Evolutionary conservation across 1,140 invertebrate genomes (phyloP), one percentile per base, ranked within the genome.

Genomic region (Drosophila bifasciata): DNA sequence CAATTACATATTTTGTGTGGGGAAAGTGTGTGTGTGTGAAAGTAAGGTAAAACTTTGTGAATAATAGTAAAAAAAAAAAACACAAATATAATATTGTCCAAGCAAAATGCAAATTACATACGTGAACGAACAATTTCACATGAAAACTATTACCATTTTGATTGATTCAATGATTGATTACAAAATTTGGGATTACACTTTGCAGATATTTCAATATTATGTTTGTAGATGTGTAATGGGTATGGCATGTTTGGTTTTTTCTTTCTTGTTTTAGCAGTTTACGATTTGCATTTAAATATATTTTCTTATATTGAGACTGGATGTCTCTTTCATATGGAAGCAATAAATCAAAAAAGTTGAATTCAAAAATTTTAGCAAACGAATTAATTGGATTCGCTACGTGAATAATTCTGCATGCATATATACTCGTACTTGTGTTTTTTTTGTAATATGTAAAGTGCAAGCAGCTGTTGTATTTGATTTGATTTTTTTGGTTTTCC

Each of bases 401-500:
- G 44, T 39, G 67, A 45, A 28, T 52, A 49, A 59, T 51, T 49
- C 63, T 50, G 43, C 5, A 64, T 64, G 41, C 40, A 55, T 25
- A 16, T 43, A n/a, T n/a, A n/a, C n/a, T n/a, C n/a, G n/a, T n/a
- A 45, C 36, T 23, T 51, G 25, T 28, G 11, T 1, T 25, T 36
- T 3, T 36, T 5, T 5, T 36, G 3, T 13, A 13, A 36, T 36
- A 36, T 36, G 32, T 36, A 13, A 13, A 11, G 11, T 36, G 32
- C 32, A 13, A 36, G 32, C 32, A 36, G 32, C 32, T 36, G 32
- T 36, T 13, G 32, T 13, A 36, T 5, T 36, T 36, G 3, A 63
- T 50, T 57, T 73, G 49, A 55, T 68, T 21, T 68, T 55, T 67
- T 67, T 63, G 40, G 60, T 63, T 61, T 62, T 63, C 60, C 61